Percentiles rank a stretch among this genome's conserved stretches.
phyloP scores from a whole-genome alignment of 2,797 vertebrate genomes.

The Urosaurus nigricauda region DNA sequence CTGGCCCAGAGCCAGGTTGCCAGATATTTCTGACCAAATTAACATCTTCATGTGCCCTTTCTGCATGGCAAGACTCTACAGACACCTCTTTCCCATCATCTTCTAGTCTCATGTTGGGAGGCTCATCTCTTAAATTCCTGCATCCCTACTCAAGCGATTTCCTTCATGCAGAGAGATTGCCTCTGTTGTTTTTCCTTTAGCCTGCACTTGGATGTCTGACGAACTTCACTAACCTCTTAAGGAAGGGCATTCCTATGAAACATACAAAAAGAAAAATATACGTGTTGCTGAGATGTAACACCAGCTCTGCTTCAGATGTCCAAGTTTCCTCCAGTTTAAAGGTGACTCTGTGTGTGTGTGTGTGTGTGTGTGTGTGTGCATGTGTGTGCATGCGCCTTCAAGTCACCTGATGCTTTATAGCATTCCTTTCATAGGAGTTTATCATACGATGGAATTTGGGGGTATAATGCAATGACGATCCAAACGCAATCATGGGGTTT shows the following conservation, averaged over 20 bases:
- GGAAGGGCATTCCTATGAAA: background rate
- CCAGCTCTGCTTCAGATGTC: no score
- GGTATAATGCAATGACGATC: no score
- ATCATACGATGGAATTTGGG: no score
- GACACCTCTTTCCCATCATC: background rate
- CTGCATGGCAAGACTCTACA: fast-evolving
- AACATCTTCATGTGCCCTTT: background rate
- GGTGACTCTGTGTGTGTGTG: background rate
- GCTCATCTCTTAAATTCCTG: background rate
- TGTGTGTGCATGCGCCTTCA: no score
- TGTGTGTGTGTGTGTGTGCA: no score
- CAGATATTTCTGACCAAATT: slow-evolving; percentile 10
- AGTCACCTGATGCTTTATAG: no score
- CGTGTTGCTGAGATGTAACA: no score
- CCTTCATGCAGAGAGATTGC: background rate
- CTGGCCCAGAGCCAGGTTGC: background rate
- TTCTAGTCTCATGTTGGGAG: slow-evolving; percentile 1
- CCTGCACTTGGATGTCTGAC: background rate
- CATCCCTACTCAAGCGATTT: slow-evolving; percentile 21
- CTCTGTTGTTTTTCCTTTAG: background rate
- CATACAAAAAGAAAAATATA: background rate
- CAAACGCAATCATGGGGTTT: no score
- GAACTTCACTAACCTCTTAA: slow-evolving; percentile 9
- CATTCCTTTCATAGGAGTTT: no score
- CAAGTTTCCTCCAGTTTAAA: background rate